Conservation (phyloP, 2,888 invertebrate species). For the Orchesellides sinensis region DNA sequence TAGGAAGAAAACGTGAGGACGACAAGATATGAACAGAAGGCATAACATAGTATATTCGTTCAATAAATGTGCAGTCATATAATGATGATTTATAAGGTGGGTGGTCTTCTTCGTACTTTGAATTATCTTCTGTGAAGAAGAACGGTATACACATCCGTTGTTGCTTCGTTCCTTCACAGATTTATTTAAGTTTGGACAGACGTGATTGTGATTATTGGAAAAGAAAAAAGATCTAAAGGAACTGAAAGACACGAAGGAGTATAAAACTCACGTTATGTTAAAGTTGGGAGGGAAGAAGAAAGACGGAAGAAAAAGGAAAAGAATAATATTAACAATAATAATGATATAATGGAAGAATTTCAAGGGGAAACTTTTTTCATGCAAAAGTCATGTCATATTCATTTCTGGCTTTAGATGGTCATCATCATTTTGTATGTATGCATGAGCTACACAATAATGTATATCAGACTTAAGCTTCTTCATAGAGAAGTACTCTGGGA, state of each 20-base stretch:
- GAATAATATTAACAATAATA: slow-evolving; percentile 44
- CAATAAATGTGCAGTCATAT: slow-evolving; percentile 65
- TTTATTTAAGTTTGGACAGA: slow-evolving; percentile 68
- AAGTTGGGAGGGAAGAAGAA: not conserved
- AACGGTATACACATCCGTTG: slow-evolving; percentile 36
- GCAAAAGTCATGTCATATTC: not conserved
- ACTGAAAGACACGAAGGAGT: not conserved
- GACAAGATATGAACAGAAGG: slow-evolving; percentile 40
- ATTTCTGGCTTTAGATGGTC: not conserved
- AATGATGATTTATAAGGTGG: slow-evolving; percentile 72
- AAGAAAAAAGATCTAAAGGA: slow-evolving; percentile 32
- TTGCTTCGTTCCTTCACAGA: slow-evolving; percentile 50
- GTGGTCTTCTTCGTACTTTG: slow-evolving; percentile 69
- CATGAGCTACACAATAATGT: slow-evolving; percentile 34
- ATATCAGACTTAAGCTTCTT: not conserved
- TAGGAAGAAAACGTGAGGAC: not conserved
- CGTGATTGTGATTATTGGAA: slow-evolving; percentile 71
- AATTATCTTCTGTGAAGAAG: too few species aligned
- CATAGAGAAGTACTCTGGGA: slow-evolving; percentile 8
- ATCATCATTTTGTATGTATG: slow-evolving; percentile 42
- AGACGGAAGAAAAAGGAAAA: slow-evolving; percentile 24
- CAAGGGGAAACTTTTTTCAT: too few species aligned
- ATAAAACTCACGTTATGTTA: not conserved
- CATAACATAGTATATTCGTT: slow-evolving; percentile 62
- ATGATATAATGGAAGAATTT: slow-evolving; percentile 45